These are phyloP conservation scores for Accipiter cooperii DNA, from an alignment of 2,113 vertebrate species.

Conservation along the genomic window DNA sequence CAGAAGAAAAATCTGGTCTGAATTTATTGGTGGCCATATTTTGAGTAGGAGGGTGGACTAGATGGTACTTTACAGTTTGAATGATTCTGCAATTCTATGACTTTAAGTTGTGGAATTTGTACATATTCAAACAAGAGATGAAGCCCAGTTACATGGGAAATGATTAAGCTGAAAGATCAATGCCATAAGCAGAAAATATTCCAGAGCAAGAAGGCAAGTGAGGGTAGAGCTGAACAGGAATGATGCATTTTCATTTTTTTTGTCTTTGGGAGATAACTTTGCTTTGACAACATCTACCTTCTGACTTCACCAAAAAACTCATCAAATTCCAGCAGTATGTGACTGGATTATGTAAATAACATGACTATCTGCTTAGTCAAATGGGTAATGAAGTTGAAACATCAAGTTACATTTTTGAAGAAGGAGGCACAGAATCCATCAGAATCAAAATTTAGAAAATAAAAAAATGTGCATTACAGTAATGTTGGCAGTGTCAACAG, in stretches of 20 bases:
- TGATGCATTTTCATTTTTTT: neutral
- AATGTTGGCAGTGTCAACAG: neutral
- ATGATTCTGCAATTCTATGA: neutral
- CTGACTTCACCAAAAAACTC: neutral
- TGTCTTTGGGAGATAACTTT: neutral
- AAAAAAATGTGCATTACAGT: neutral
- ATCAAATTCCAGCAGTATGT: neutral
- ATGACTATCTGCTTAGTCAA: neutral
- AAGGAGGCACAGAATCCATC: neutral
- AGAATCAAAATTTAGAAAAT: neutral
- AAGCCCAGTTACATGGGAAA: neutral
- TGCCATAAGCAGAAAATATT: neutral
- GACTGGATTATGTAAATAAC: neutral
- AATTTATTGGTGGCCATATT: neutral
- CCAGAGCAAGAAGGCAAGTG: neutral
- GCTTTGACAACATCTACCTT: neutral
- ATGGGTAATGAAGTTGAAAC: neutral
- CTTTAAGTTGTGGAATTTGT: neutral
- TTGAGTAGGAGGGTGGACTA: neutral
- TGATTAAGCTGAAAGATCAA: neutral
- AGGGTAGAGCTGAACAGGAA: neutral
- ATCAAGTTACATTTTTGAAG: neutral
- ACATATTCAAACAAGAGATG: neutral
- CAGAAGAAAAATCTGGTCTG: neutral
- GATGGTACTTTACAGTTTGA: neutral